These are phyloP conservation scores for Vanessa atalanta DNA, from an alignment of 1,140 invertebrate genomes.

Conservation along the genomic window DNA sequence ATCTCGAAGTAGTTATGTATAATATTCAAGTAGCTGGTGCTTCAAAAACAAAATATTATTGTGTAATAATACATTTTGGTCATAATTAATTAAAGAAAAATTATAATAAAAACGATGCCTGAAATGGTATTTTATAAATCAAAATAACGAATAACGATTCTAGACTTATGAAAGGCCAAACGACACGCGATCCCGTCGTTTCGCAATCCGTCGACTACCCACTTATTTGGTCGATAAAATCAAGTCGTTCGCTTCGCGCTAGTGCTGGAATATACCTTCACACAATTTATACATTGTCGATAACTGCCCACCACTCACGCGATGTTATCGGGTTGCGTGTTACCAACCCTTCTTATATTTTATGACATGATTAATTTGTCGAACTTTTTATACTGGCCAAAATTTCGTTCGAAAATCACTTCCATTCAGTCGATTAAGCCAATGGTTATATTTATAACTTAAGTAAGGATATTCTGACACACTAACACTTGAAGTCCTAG, in stretches of 20 bases:
- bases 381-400: background rate
- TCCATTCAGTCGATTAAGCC: too few relatives aligned
- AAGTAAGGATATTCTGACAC: too few relatives aligned
- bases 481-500: too few relatives aligned
- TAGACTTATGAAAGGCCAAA: background rate
- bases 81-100: background rate
- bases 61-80: too few relatives aligned
- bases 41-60: background rate
- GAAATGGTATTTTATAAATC: conserved; percentile 7
- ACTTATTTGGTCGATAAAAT: conserved; percentile 51
- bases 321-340: conserved; percentile 16
- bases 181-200: conserved; percentile 48
- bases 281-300: conserved; percentile 20
- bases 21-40: too few relatives aligned
- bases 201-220: conserved; percentile 39
- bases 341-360: conserved; percentile 8
- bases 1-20: too few relatives aligned
- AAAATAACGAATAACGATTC: conserved; percentile 5
- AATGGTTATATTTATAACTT: too few relatives aligned
- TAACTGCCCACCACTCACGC: conserved; percentile 11
- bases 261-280: conserved; percentile 15
- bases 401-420: background rate
- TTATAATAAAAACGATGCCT: background rate
- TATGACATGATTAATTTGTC: conserved; percentile 15
- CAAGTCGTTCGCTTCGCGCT: conserved; percentile 42